These are phyloP conservation scores for Thymelicus sylvestris DNA, from an alignment of 2,888 invertebrate species.

Conservation along the genomic window DNA sequence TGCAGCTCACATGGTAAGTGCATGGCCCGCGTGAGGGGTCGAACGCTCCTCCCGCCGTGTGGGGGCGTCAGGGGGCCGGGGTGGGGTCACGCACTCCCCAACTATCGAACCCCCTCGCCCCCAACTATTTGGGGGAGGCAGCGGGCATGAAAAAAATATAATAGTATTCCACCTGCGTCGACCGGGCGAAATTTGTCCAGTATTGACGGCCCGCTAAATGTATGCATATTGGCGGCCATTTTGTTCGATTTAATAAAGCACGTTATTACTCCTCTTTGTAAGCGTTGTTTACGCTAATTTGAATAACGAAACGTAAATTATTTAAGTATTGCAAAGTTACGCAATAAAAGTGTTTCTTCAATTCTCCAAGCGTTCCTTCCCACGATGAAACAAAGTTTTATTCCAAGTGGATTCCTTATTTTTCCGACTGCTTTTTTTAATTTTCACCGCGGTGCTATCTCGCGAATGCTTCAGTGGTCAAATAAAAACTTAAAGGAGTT, in stretches of 20 bases:
- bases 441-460: slow-evolving; percentile 83
- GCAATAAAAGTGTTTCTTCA: slow-evolving; percentile 34
- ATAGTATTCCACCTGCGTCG: slow-evolving; percentile 80
- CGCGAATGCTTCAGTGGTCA: slow-evolving; percentile 84
- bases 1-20: slow-evolving; percentile 77
- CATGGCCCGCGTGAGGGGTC: slow-evolving; percentile 52
- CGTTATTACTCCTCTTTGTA: slow-evolving; percentile 3
- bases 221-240: slow-evolving; percentile 52
- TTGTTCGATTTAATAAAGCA: slow-evolving; percentile 41
- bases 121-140: slow-evolving; percentile 80
- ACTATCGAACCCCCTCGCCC: slow-evolving; percentile 63
- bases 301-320: slow-evolving; percentile 22
- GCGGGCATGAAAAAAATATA: slow-evolving; percentile 76
- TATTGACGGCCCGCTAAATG: slow-evolving; percentile 75
- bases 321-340: slow-evolving; percentile 31
- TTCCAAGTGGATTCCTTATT: slow-evolving; percentile 54
- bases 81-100: slow-evolving; percentile 71
- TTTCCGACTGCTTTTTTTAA: slow-evolving; percentile 72
- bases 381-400: slow-evolving; percentile 51
- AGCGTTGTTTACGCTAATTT: slow-evolving; percentile 11
- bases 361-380: slow-evolving; percentile 37
- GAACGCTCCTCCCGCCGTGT: slow-evolving; percentile 41
- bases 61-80: slow-evolving; percentile 51
- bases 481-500: slow-evolving; percentile 83
- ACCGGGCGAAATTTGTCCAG: slow-evolving; percentile 64